These are phyloP conservation scores for Bradypodion ventrale DNA, from an alignment of 2,797 vertebrate genomes.

Conservation along the genomic window DNA sequence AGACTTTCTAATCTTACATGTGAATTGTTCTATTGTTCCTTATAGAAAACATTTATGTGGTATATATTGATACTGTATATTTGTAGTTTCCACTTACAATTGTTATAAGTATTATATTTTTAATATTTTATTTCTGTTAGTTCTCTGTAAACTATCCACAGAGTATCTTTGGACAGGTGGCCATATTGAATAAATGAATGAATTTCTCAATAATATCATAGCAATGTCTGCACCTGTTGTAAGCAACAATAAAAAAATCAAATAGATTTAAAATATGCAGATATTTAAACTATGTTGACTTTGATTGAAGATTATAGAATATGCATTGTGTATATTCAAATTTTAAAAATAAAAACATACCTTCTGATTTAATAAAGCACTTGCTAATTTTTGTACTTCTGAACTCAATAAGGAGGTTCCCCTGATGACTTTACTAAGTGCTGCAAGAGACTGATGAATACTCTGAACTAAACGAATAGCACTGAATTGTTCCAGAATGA, in stretches of 20 bases:
- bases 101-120: background rate
- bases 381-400: slow-evolving; percentile 90
- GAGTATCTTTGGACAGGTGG: background rate
- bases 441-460: slow-evolving; percentile 94
- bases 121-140: background rate
- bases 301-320: background rate
- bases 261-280: background rate
- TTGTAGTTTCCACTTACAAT: background rate
- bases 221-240: background rate
- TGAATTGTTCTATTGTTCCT: background rate
- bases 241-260: slow-evolving; percentile 11
- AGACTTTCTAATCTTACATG: background rate
- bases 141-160: background rate
- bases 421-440: slow-evolving; percentile 95
- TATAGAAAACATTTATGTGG: background rate
- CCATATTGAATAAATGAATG: background rate
- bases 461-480: slow-evolving; percentile 89
- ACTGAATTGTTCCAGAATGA: slow-evolving; percentile 90
- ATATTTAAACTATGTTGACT: background rate
- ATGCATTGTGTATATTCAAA: accelerated
- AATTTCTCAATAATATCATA: background rate
- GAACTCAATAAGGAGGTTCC: slow-evolving; percentile 89
- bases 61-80: background rate
- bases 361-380: slow-evolving; percentile 93
- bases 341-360: slow-evolving; percentile 71